phyloP scores from a whole-genome alignment of 2,113 vertebrate genomes.

The Salvator merianae region DNA sequence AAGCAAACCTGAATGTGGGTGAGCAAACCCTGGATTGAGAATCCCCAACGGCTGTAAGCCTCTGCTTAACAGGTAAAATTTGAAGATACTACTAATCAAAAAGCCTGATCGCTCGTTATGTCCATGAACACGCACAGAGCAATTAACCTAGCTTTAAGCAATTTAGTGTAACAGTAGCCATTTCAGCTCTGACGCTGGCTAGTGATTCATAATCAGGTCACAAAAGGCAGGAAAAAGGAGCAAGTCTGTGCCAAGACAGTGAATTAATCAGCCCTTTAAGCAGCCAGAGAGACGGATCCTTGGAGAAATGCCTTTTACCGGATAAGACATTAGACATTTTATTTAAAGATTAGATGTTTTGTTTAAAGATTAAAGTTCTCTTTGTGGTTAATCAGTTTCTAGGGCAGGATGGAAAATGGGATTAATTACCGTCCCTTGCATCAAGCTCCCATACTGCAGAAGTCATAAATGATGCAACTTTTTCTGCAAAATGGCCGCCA shows the following conservation, averaged over 20 bases:
- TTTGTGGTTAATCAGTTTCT: constrained; percentile 60
- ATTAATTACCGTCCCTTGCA: constrained; percentile 60
- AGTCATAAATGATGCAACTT: constrained; percentile 34
- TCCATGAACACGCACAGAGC: background rate
- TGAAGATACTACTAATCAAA: constrained; percentile 18
- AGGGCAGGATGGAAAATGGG: constrained; percentile 50
- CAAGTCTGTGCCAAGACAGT: constrained; percentile 23
- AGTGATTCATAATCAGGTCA: constrained; percentile 34
- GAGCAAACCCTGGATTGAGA: background rate
- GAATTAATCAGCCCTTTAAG: constrained; percentile 50
- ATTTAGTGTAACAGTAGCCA: background rate
- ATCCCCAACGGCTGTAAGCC: background rate
- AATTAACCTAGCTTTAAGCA: constrained; percentile 12
- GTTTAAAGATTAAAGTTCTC: constrained; percentile 58
- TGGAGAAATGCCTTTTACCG: constrained; percentile 46
- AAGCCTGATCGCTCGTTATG: constrained; percentile 3
- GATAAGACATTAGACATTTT: constrained; percentile 39
- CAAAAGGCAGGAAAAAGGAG: constrained; percentile 28
- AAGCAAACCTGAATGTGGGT: too few relatives aligned
- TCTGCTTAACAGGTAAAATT: background rate
- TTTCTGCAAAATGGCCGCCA: constrained; percentile 46
- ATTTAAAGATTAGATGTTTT: constrained; percentile 52
- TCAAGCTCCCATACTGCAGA: constrained; percentile 11
- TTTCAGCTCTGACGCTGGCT: background rate
- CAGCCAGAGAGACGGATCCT: constrained; percentile 42